A percentile compares a stretch with the other conserved stretches of the same genome.
Conservation (phyloP, 2,113 vertebrate species). For the Perognathus longimembris region DNA sequence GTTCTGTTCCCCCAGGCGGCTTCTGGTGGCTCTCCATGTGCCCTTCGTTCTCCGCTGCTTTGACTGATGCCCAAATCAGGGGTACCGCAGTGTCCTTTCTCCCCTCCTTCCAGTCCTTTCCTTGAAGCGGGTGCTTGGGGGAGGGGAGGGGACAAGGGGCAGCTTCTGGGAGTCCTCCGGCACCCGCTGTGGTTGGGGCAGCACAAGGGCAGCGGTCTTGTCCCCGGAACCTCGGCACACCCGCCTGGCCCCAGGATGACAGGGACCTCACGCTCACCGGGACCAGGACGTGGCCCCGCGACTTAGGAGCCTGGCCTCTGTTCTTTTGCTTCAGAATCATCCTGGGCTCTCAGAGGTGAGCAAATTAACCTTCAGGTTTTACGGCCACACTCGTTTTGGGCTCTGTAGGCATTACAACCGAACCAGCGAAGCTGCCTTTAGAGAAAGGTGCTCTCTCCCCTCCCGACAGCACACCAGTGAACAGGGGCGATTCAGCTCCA, state of each 20-base stretch:
- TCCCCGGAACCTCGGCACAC: background rate
- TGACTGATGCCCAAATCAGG: too few relatives aligned
- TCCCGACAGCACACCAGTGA: background rate
- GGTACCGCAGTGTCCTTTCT: too few relatives aligned
- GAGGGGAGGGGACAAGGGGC: background rate
- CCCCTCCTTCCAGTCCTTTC: background rate
- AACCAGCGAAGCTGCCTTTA: background rate
- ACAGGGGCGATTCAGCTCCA: background rate
- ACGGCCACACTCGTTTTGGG: background rate
- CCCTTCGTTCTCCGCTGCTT: too few relatives aligned
- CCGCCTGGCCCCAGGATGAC: background rate
- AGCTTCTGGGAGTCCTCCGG: too few relatives aligned
- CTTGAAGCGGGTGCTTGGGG: background rate
- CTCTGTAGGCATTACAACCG: constrained; percentile 36
- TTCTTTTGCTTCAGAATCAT: constrained; percentile 56
- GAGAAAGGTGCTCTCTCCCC: background rate
- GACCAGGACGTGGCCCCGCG: constrained; percentile 3
- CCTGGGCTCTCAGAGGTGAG: background rate
- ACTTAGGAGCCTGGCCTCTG: background rate
- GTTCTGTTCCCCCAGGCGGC: too few relatives aligned
- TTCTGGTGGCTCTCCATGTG: too few relatives aligned
- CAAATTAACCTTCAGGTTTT: background rate
- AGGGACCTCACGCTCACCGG: background rate
- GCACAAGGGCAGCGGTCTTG: background rate
- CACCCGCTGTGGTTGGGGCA: background rate